Conservation (phyloP, 1,140 invertebrate species). For the Akabosia matsudoensis region DNA sequence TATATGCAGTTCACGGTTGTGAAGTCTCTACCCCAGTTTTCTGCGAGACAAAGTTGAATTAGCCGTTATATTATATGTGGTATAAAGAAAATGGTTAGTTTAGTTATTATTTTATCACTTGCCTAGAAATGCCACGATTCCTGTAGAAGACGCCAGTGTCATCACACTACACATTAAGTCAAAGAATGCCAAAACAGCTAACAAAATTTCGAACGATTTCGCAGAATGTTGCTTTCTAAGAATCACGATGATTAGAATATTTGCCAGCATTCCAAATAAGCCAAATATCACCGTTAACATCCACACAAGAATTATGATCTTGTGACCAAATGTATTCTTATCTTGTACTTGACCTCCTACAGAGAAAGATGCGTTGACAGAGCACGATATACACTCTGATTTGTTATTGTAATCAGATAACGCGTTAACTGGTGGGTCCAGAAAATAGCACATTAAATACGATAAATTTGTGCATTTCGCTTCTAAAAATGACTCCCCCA, state of each 20-base stretch:
- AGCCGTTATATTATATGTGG: too few relatives aligned
- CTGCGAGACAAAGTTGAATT: too few relatives aligned
- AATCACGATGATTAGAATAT: neutral
- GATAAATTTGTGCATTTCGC: too few relatives aligned
- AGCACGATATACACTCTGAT: neutral
- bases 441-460: neutral
- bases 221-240: neutral
- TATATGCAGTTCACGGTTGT: neutral
- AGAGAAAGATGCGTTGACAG: neutral
- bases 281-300: neutral
- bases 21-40: neutral
- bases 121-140: neutral
- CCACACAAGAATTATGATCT: neutral
- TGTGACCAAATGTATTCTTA: neutral
- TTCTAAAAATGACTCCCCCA: too few relatives aligned
- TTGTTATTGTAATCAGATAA: neutral
- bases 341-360: neutral
- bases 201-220: neutral
- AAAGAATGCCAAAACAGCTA: neutral
- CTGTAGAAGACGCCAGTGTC: neutral
- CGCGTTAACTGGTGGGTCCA: neutral
- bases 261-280: neutral
- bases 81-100: too few relatives aligned
- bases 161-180: conserved; percentile 7
- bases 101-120: neutral